Base-by-base conservation (phyloP, 1,140 invertebrate genomes). In the Drosophila punjabiensis region DNA sequence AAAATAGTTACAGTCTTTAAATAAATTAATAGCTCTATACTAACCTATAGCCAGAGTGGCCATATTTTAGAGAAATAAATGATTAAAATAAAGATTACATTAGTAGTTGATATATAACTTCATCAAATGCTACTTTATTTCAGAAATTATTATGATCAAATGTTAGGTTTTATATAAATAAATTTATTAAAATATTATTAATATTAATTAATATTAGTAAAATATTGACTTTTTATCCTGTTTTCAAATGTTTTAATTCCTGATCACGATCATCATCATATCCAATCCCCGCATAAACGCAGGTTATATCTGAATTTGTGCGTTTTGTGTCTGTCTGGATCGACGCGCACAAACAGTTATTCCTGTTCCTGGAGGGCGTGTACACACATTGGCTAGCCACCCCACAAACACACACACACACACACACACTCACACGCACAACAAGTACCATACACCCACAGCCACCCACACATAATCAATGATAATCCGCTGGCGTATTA, bases 401-500 rank as follows among this genome's bases (percentile, higher is more conserved):
- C 39, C 37, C 43, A 14, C 64, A 47, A 47, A 14, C 13, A 24
- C 47, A 48, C 20, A 24, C 45, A 20, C 10, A 20, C 10, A 35
- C 24, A 60, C 35, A 28, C 20, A 71, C 45, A 28, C 20, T 69
- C 45, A 2, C 24, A 80, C 52, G 76, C 71, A 68, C 64, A 80
- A 70, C 41, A 18, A 41, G 7, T 43, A 43, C 41, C 56, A 37
- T 37, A 60, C 64, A 47, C 20, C 62, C 66, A 48, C 18, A 50
- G n/a, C 56, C 43, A 62, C 53, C 43, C 52, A 85, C 76, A 69
- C 73, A 91, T 91, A 90, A 90, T 90, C 86, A 90, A 90, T 90
- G 86, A 90, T 90, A 90, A 90, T 90, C 86, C 86, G 76, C 58
- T 82, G 87, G 86, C 86, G 86, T 90, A 90, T 90, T 90, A 90